These are phyloP conservation scores for Gymnodraco acuticeps DNA, from an alignment of 2,797 vertebrate genomes.

Conservation along the genomic window DNA sequence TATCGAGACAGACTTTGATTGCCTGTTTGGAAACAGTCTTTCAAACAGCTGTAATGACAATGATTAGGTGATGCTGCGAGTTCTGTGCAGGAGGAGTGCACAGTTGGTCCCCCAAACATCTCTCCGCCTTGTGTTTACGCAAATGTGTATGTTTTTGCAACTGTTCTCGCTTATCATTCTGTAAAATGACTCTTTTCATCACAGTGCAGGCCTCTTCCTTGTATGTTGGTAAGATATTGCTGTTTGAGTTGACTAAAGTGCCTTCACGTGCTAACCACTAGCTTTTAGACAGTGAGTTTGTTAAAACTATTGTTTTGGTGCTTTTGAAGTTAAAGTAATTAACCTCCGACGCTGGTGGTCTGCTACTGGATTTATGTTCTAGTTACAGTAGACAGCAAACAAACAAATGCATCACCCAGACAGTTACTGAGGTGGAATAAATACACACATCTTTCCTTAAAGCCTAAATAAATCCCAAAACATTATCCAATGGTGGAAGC, in stretches of 20 bases:
- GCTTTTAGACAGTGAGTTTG: constrained; percentile 48
- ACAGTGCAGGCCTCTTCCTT: constrained; percentile 17
- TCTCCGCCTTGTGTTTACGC: constrained; percentile 58
- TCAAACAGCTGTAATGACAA: constrained; percentile 85
- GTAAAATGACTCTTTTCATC: constrained; percentile 49
- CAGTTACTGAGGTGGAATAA: neutral
- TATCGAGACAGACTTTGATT: constrained; percentile 86
- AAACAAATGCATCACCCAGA: neutral
- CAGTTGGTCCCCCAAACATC: constrained; percentile 53
- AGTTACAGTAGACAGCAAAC: constrained; percentile 11
- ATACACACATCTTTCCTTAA: neutral
- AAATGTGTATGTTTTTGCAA: constrained; percentile 40
- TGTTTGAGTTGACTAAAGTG: constrained; percentile 43
- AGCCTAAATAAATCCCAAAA: neutral
- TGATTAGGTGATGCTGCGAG: constrained; percentile 82
- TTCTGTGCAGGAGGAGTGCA: constrained; percentile 53
- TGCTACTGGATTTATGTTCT: neutral
- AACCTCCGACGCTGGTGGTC: neutral
- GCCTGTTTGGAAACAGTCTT: constrained; percentile 90
- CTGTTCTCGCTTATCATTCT: constrained; percentile 49
- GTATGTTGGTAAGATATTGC: constrained; percentile 23
- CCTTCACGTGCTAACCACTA: constrained; percentile 42
- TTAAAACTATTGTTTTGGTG: constrained; percentile 42
- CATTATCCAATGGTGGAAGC: neutral
- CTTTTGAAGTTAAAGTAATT: constrained; percentile 23